Evolutionary conservation across 2,113 vertebrate species (phyloP), one percentile per base, ranked within the genome.

Genomic region (Mirounga angustirostris): DNA sequence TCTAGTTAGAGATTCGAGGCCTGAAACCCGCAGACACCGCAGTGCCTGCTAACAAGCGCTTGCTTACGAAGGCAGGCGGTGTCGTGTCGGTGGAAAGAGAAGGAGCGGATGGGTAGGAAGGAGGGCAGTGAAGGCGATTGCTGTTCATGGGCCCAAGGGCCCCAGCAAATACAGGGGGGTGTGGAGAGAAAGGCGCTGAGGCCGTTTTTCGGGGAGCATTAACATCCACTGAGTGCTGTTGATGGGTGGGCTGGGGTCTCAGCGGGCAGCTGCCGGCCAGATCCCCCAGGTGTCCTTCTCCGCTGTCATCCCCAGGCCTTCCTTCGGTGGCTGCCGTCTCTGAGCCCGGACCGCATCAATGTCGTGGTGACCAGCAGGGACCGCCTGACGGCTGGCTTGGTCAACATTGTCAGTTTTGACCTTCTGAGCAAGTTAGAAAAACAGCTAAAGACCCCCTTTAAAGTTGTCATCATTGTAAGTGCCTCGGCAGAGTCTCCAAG

Each of bases 381-480:
- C 98, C 97, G 89, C 54, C 98, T 99, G 88, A 98, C 96, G 4
- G 98, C 98, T 11, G 99, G 99, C 90, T 97, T 99, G 97, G 98
- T 99, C 98, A 99, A 99, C 98, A 99, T 99, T 28, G 93, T 99
- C 99, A 99, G 99, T 98, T 99, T 99, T 85, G 99, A 99, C 97
- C 99, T 99, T 81, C 99, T 99, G 89, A 99, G 99, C 98, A 99
- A 99, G 98, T 99, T 99, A 98, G 99, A 99, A 93, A 99, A 99
- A 95, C 99, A 99, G 97, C 98, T 99, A 71, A 98, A 98, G 95
- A 98, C 95, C n/a, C 96, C 98, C n/a, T 99, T 99, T 97, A 98
- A 98, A 96, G 99, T 99, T 78, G 98, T 99, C 97, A 99, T 99
- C 97, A 99, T 99, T 98, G 99, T 99, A 97, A 99, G 99, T 99